These are phyloP conservation scores for Psittacula derbiana DNA, from an alignment of 2,797 vertebrate species.

Conservation along the genomic window DNA sequence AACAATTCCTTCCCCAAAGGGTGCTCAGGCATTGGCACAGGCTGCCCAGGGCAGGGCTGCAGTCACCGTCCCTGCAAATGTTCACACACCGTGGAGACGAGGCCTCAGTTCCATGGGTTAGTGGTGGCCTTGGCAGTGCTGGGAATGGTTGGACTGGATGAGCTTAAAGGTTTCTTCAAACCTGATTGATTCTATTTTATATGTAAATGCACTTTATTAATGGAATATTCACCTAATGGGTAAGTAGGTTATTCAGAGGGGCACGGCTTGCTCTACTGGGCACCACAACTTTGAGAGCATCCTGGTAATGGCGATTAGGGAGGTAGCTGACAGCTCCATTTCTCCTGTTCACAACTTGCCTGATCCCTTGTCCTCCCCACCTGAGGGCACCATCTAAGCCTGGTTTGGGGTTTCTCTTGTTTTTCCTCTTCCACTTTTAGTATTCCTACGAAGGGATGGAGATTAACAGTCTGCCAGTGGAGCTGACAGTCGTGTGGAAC, in stretches of 20 bases:
- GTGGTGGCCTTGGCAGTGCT: neutral
- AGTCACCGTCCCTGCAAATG: no score
- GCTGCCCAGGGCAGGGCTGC: no score
- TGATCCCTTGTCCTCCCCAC: neutral
- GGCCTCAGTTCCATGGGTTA: neutral
- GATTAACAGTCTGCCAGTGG: conserved; percentile 95
- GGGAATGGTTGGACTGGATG: neutral
- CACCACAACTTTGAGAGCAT: neutral
- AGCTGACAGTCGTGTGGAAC: conserved; percentile 96
- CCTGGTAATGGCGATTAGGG: neutral
- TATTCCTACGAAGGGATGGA: conserved; percentile 97
- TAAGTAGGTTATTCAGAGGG: neutral
- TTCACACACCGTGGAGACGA: neutral
- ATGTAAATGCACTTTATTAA: neutral
- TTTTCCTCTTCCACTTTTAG: conserved; percentile 71
- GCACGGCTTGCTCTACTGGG: accelerated
- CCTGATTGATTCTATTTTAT: neutral
- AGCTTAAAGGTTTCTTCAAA: neutral
- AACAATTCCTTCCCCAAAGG: no score
- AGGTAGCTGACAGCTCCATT: neutral
- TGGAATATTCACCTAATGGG: neutral
- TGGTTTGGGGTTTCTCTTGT: neutral
- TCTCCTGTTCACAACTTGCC: neutral
- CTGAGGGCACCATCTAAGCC: neutral
- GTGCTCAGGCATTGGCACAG: no score